phyloP scores from a whole-genome alignment of 2,888 invertebrate genomes.

The Sycophila texana region DNA sequence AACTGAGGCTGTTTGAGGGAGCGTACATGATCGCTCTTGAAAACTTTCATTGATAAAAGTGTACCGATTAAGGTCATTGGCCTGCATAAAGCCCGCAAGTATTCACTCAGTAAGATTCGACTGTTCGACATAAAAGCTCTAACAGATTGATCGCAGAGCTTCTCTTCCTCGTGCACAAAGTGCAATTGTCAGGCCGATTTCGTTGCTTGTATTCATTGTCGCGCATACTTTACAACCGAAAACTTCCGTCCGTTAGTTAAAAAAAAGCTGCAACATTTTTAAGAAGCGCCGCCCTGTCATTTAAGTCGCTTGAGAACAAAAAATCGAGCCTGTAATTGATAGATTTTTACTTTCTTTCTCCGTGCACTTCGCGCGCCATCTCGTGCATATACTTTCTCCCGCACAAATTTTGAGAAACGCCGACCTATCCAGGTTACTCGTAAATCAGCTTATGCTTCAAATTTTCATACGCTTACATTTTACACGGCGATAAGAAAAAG shows the following conservation, averaged over 20 bases:
- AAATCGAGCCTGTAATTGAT: no score
- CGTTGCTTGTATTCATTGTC: background rate
- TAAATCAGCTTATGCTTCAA: no score
- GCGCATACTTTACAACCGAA: no score
- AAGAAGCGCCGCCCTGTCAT: no score
- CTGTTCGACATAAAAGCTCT: constrained; percentile 30
- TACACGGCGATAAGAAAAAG: no score
- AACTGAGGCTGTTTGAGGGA: background rate
- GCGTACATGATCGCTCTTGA: constrained; percentile 1
- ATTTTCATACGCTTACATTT: no score
- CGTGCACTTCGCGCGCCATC: no score
- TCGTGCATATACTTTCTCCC: no score
- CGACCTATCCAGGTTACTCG: no score
- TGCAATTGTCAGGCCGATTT: background rate
- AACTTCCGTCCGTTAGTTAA: background rate
- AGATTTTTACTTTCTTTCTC: no score
- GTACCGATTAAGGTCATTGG: constrained; percentile 36
- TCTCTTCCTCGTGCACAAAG: constrained; percentile 12
- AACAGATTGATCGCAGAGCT: constrained; percentile 17
- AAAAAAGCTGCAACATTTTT: background rate
- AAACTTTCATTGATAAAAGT: constrained; percentile 33
- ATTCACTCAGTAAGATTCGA: constrained; percentile 17
- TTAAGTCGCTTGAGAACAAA: no score
- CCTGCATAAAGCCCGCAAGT: constrained; percentile 16
- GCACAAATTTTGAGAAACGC: no score